Conservation (phyloP, 2,113 vertebrate species). For the Parus major region DNA sequence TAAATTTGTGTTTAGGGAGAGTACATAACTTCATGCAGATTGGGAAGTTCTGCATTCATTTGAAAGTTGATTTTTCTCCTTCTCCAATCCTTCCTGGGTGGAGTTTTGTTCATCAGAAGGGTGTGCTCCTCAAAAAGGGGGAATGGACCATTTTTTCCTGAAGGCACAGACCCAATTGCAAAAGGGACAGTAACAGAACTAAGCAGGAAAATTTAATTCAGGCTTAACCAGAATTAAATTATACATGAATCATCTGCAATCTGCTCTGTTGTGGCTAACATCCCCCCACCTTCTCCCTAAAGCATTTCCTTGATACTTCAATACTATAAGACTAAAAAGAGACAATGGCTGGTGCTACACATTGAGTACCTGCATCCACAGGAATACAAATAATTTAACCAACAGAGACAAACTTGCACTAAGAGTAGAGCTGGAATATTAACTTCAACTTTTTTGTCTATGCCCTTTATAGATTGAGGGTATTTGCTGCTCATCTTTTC, state of each 20-base stretch:
- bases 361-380: neutral
- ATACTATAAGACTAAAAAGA: neutral
- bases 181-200: neutral
- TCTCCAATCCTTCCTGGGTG: neutral
- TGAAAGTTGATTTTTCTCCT: neutral
- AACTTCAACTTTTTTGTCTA: neutral
- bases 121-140: neutral
- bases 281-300: neutral
- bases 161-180: neutral
- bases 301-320: neutral
- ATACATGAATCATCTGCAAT: constrained; percentile 6
- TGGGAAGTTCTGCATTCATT: neutral
- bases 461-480: neutral
- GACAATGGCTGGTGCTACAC: neutral
- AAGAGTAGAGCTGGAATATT: neutral
- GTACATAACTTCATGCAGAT: neutral
- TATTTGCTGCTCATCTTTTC: neutral
- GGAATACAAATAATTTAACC: neutral
- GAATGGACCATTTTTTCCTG: neutral
- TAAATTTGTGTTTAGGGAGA: neutral
- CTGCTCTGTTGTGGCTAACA: constrained; percentile 40
- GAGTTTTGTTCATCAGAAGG: neutral
- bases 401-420: neutral
- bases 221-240: constrained; percentile 18
- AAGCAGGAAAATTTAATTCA: constrained; percentile 26